Conservation (phyloP, 2,888 invertebrate genomes). For the Craniophora ligustri region DNA sequence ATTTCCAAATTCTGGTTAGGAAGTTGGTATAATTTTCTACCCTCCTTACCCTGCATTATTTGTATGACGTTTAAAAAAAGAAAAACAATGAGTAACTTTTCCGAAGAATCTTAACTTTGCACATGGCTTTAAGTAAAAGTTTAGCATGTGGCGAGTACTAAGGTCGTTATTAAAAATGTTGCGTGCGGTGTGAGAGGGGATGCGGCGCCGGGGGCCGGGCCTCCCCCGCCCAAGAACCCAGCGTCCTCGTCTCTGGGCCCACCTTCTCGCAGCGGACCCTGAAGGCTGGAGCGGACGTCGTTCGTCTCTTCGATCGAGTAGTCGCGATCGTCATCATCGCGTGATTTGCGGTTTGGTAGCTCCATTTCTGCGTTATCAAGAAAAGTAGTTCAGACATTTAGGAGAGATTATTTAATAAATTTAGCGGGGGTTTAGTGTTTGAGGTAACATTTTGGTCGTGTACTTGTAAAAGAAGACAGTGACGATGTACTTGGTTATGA, state of each 20-base stretch:
- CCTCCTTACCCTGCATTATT: background rate
- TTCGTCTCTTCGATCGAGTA: conserved; percentile 80
- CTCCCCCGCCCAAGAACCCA: conserved; percentile 79
- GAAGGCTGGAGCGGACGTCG: conserved; percentile 90
- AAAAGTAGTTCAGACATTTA: background rate
- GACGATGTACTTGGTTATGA: too few relatives aligned
- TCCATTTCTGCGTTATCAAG: conserved; percentile 88
- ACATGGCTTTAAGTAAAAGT: conserved; percentile 73
- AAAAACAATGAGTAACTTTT: conserved; percentile 31
- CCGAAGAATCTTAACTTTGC: conserved; percentile 66
- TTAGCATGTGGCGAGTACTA: conserved; percentile 76
- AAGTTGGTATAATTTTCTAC: too few relatives aligned
- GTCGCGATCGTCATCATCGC: conserved; percentile 81
- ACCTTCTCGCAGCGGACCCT: conserved; percentile 90
- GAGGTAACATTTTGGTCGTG: too few relatives aligned
- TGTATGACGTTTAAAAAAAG: conserved; percentile 18
- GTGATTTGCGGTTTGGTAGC: conserved; percentile 86
- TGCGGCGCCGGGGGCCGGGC: conserved; percentile 65
- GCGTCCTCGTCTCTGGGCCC: conserved; percentile 84
- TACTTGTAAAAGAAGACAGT: too few relatives aligned
- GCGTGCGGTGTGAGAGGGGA: conserved; percentile 62
- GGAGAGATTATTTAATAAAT: too few relatives aligned
- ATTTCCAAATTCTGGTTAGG: too few relatives aligned
- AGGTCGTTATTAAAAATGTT: conserved; percentile 78
- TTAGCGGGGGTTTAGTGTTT: too few relatives aligned